These are phyloP conservation scores for Odocoileus hemionus DNA, from an alignment of 2,113 vertebrate genomes.

Conservation along the genomic window DNA sequence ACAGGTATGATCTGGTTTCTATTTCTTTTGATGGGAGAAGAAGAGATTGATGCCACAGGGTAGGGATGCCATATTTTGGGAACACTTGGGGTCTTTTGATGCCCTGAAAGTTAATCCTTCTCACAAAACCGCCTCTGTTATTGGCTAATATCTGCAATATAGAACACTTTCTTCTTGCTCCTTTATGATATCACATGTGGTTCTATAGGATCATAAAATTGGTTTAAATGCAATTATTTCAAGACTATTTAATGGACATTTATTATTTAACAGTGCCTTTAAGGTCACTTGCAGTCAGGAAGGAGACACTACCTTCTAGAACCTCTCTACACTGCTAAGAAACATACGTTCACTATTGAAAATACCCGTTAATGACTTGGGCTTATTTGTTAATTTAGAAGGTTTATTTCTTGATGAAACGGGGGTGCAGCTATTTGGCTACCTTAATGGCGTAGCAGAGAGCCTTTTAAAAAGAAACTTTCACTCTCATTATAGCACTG, in stretches of 20 bases:
- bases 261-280: conserved; percentile 60
- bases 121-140: background rate
- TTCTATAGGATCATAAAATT: background rate
- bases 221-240: conserved; percentile 12
- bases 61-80: background rate
- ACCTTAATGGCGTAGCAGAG: background rate
- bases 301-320: background rate
- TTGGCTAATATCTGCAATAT: background rate
- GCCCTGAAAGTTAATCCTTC: background rate
- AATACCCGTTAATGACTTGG: background rate
- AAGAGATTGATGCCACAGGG: background rate
- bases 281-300: conserved; percentile 20
- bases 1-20: background rate
- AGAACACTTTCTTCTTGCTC: background rate
- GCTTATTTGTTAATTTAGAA: conserved; percentile 14
- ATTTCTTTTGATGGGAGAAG: background rate
- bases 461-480: conserved; percentile 8
- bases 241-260: conserved; percentile 64
- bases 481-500: background rate
- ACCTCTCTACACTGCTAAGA: background rate
- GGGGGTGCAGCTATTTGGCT: background rate
- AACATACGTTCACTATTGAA: background rate
- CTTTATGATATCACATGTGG: background rate
- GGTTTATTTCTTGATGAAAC: background rate
- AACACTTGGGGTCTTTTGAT: background rate